Percentiles rank a stretch among this genome's conserved stretches.
Evolutionary conservation across 1,140 invertebrate genomes (phyloP).

Genomic region (Drosophila santomea): DNA sequence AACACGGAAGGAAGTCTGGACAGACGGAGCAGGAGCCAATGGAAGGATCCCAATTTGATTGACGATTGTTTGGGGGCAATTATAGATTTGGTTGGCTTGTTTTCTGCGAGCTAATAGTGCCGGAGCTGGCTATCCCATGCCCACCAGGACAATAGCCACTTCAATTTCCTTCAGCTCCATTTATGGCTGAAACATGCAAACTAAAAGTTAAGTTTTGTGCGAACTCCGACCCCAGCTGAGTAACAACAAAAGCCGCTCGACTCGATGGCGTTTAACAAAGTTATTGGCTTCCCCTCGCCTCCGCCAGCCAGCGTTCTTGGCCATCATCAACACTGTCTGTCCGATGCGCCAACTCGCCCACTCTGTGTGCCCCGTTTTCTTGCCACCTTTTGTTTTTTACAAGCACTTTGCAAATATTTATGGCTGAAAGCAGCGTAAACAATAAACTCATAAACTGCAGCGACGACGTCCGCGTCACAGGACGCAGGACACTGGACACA

Average conservation of each 20-base stretch:
- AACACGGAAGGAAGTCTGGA: slow-evolving; percentile 45
- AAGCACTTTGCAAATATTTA: slow-evolving; percentile 82
- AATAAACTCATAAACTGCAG: slow-evolving; percentile 82
- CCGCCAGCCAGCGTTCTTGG: slow-evolving; percentile 38
- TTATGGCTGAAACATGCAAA: slow-evolving; percentile 72
- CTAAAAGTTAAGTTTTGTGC: slow-evolving; percentile 75
- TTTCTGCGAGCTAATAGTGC: slow-evolving; percentile 28
- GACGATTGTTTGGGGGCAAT: slow-evolving; percentile 71
- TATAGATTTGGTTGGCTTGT: slow-evolving; percentile 73
- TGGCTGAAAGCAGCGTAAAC: slow-evolving; percentile 75
- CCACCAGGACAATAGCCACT: slow-evolving; percentile 50
- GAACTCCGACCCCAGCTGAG: slow-evolving; percentile 33
- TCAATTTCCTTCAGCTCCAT: slow-evolving; percentile 72
- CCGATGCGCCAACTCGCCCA: slow-evolving; percentile 2
- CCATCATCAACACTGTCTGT: slow-evolving; percentile 61
- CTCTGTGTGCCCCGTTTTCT: slow-evolving; percentile 6
- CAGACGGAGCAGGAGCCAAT: slow-evolving; percentile 29
- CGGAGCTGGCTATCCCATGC: slow-evolving; percentile 13
- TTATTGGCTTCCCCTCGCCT: slow-evolving; percentile 48
- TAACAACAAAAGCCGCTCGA: slow-evolving; percentile 39
- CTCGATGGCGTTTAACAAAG: slow-evolving; percentile 67
- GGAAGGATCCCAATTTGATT: slow-evolving; percentile 59
- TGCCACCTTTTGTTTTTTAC: slow-evolving; percentile 77
- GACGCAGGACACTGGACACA: slow-evolving; percentile 22
- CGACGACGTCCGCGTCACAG: slow-evolving; percentile 52